A percentile compares a stretch with the other conserved stretches of the same genome.
Evolutionary conservation across 2,797 vertebrate genomes (phyloP).

Genomic region (Lindbergichthys nudifrons): DNA sequence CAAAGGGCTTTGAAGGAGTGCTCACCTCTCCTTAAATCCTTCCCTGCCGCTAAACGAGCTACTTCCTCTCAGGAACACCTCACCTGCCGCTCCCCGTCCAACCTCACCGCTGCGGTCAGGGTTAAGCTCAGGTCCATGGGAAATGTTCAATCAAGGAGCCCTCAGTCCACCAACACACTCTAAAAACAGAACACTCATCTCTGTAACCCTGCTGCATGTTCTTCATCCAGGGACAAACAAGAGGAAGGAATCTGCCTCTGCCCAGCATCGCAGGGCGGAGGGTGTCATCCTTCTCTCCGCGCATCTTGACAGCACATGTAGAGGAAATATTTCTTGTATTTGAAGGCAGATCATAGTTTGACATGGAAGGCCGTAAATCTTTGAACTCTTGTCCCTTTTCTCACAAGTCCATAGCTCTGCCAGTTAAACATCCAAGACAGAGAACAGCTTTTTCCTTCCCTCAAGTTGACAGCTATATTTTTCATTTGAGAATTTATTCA

Average conservation of each 20-base stretch:
- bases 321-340: slow-evolving; percentile 57
- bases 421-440: slow-evolving; percentile 44
- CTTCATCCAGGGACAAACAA: slow-evolving; percentile 23
- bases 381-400: slow-evolving; percentile 39
- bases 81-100: slow-evolving; percentile 58
- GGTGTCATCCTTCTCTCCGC: slow-evolving; percentile 54
- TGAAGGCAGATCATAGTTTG: slow-evolving; percentile 59
- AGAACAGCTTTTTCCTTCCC: slow-evolving; percentile 5
- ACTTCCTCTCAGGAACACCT: slow-evolving; percentile 69
- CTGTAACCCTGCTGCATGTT: slow-evolving; percentile 2
- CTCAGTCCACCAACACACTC: slow-evolving; percentile 34
- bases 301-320: slow-evolving; percentile 77
- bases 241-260: slow-evolving; percentile 28
- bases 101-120: slow-evolving; percentile 46
- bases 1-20: slow-evolving; percentile 68
- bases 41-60: slow-evolving; percentile 58
- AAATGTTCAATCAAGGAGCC: slow-evolving; percentile 54
- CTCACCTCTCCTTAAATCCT: slow-evolving; percentile 70
- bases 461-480: slow-evolving; percentile 11
- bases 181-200: slow-evolving; percentile 20
- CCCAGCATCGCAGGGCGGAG: slow-evolving; percentile 4
- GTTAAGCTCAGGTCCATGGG: slow-evolving; percentile 54
- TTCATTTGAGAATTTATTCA: background rate
- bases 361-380: slow-evolving; percentile 53
- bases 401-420: slow-evolving; percentile 42